Evolutionary conservation across 2,797 vertebrate genomes (phyloP).

Genomic region (Bovichtus variegatus): DNA sequence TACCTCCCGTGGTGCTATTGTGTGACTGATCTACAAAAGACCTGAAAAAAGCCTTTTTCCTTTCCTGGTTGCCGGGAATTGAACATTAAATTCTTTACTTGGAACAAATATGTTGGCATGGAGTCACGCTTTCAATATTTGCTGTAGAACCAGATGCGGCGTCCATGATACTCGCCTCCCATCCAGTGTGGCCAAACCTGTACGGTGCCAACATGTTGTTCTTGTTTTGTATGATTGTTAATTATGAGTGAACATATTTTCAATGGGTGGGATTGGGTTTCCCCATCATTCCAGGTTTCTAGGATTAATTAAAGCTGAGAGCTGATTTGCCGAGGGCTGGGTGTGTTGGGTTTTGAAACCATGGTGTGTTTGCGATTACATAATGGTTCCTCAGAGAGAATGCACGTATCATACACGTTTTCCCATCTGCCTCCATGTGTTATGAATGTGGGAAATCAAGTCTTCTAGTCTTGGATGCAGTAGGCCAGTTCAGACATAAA

Average conservation of each 20-base stretch:
- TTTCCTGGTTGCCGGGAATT: not conserved
- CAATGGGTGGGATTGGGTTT: conserved; percentile 67
- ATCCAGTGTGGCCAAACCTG: conserved; percentile 36
- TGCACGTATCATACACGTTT: not conserved
- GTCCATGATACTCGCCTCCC: conserved; percentile 29
- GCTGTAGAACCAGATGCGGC: conserved; percentile 15
- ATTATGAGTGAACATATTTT: conserved; percentile 62
- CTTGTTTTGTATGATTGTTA: conserved; percentile 55
- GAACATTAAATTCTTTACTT: not conserved
- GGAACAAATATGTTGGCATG: not conserved
- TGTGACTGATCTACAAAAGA: conserved; percentile 47
- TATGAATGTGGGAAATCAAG: conserved; percentile 9
- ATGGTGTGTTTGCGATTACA: conserved; percentile 36
- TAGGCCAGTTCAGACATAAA: not conserved
- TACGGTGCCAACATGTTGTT: not conserved
- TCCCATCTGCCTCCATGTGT: conserved; percentile 17
- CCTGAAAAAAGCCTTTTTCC: not conserved
- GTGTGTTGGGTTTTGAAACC: conserved; percentile 63
- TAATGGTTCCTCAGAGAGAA: conserved; percentile 8
- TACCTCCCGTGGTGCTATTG: conserved; percentile 45
- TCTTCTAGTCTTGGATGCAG: not conserved
- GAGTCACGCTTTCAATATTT: conserved; percentile 44
- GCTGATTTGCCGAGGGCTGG: conserved; percentile 46
- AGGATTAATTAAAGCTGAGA: conserved; percentile 9
- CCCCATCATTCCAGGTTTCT: conserved; percentile 52